Evolutionary conservation across 2,797 vertebrate genomes (phyloP), one percentile per base, ranked within the genome.

Genomic region (Danio albolineatus): DNA sequence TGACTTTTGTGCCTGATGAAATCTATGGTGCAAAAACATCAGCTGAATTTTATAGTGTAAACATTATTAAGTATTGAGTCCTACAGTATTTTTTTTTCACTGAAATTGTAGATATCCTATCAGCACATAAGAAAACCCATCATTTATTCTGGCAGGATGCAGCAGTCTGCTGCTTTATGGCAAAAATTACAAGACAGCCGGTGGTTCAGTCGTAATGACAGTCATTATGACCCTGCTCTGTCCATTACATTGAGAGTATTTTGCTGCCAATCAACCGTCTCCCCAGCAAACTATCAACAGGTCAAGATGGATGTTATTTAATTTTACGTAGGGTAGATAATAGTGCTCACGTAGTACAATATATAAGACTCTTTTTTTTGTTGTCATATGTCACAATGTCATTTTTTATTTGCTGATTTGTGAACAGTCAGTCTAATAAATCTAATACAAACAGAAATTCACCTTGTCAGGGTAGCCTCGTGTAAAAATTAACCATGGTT

Each of bases 111-210:
- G 44, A 73, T 14, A 17, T 72, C 41, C 44, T 19, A 70, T 62
- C 12, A 76, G 44, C 57, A 71, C 28, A 57, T 21, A 57, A 43
- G 39, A 76, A 76, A 71, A 61, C 21, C 48, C 57, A 64, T 76
- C 1, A 64, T 14, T 70, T 28, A 46, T 39, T 38, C 59, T 53
- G n/a, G 14, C n/a, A 67, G 36, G 39, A 62, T 72, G 49, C 46
- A 16, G 60, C 28, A 77, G 51, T 72, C 56, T 77, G 59, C 72
- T 46, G 62, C 57, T 64, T 38, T 44, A 36, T 64, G 60, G 36
- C 74, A 64, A 71, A 76, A 71, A 28, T 69, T 10, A 13, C 73
- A 38, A 61, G 56, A 53, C n/a, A 56, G 28, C 65, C 70, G 17
- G 41, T 64, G 49, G 75, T 69, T 36, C 44, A 64, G 6, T 56